Base-by-base conservation (phyloP, 2,113 vertebrate species). In the Seriola dumerili region DNA sequence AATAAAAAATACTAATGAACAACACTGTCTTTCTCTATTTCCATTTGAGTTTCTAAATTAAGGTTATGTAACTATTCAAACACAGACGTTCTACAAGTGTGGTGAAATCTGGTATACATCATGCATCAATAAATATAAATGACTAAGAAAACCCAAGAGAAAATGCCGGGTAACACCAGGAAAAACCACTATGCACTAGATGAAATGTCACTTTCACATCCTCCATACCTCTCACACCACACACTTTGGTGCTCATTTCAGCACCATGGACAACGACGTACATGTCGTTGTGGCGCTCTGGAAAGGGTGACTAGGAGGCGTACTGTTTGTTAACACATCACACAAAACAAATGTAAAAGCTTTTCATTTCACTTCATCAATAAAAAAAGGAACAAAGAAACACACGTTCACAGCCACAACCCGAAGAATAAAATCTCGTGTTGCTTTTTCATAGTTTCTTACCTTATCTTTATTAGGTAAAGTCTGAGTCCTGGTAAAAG, bases 401-500 rank as follows among this genome's bases (percentile, higher is more conserved):
- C 4, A 23, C 21, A 61, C 29, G 0, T 17, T 68, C 4, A 34
- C 29, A 48, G 19, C n/a, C 9, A 6, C 1, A n/a, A 2, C 21
- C 52, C 52, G 5, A 0, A 34, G 0, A 36, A 32, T 17, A 19
- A 48, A 52, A n/a, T 17, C 32, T 1, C 0, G 3, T 38, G 1
- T 29, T 44, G 32, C 0, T 13, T 50, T 69, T 10, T 16, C 10
- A 29, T 29, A 14, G 25, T 23, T 48, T 17, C 92, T 91, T 86
- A 93, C 92, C 92, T 90, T 84, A 0, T 90, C 88, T 59, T 58
- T 86, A 4, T 14, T 89, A 0, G 90, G 89, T 52, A 91, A 83
- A 34, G 91, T 92, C 73, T 93, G 93, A 67, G 88, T 93, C 36
- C 75, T 29, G 23, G 58, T 81, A 63, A 88, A 93, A 50, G 90